Evolutionary conservation across 1,140 invertebrate species (phyloP), one percentile per base, ranked within the genome.

Genomic region (Dolichoris vasculosae): DNA sequence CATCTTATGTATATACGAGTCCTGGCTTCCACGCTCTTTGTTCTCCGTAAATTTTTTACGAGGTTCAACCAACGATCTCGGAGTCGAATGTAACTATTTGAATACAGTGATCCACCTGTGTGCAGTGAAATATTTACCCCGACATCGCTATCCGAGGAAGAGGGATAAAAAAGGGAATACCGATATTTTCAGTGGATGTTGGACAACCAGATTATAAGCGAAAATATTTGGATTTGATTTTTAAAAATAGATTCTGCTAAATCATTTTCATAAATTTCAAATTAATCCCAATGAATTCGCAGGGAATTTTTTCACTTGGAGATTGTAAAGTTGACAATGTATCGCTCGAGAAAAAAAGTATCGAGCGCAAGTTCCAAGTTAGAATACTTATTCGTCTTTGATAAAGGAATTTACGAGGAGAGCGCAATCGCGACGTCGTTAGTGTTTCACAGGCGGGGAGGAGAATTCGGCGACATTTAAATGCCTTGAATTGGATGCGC

Each of bases 401-500:
- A 83, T 82, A 82, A 82, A 75, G 69, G 82, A 40, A 84, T 67
- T 84, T 84, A 67, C 63, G 73, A 78, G 55, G 40, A 64, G 75
- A 38, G 40, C 40, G 55, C 67, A 75, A 75, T 81, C 80, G 48
- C 69, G 48, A 76, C 51, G 23, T 77, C 71, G 75, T 84, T 84
- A 84, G 73, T 77, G 73, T 35, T 13, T 13, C 32, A 38, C 11
- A n/a, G 40, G 38, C 63, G 78, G 17, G 38, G 30, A 82, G 43
- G 73, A 64, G 82, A 84, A 84, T 84, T 84, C 75, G 82, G 82
- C 55, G 69, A 82, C 81, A 82, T 82, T 82, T 83, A 82, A 86
- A 82, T 78, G 80, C 35, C 73, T 77, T 26, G 77, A 87, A 88
- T 89, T 87, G 87, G 89, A 86, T 83, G 86, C 87, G 88, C 88